phyloP scores from a whole-genome alignment of 2,113 vertebrate genomes.

The Pelusios castaneus region DNA sequence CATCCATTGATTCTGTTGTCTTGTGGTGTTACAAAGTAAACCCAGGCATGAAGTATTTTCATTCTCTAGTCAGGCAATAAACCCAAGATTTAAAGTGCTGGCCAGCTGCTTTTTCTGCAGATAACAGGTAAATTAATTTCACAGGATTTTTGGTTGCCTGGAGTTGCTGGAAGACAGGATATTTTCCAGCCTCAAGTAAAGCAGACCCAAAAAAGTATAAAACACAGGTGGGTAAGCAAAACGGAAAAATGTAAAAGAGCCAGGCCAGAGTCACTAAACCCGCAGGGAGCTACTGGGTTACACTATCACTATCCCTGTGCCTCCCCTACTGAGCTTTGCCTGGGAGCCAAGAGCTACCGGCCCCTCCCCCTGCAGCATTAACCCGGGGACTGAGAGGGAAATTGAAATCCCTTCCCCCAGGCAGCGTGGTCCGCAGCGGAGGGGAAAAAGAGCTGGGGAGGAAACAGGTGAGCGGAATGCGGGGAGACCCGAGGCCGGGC shows the following conservation, averaged over 20 bases:
- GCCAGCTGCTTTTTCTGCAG: background rate
- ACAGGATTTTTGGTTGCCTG: background rate
- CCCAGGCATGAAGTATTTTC: background rate
- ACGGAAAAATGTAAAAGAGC: background rate
- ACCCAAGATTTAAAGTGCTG: background rate
- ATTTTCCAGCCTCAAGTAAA: background rate
- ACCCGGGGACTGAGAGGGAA: no score
- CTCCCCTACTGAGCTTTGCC: no score
- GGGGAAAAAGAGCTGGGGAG: no score
- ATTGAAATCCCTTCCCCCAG: no score
- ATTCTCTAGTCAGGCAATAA: background rate
- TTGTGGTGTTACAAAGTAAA: background rate
- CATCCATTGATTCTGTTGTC: background rate
- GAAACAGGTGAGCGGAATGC: no score
- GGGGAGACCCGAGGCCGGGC: no score
- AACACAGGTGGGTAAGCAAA: no score
- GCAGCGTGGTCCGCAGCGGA: no score
- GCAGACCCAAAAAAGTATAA: no score
- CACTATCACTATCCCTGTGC: no score
- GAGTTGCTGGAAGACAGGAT: fast-evolving
- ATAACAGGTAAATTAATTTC: background rate
- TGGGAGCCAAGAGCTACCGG: background rate
- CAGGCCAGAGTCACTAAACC: background rate
- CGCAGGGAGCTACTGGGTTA: background rate
- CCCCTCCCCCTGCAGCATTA: no score